A percentile compares a stretch with the other conserved stretches of the same genome.
Evolutionary conservation across 53 echinoderm and acorn worm species (phyloP).

Genomic region (Astropecten irregularis): DNA sequence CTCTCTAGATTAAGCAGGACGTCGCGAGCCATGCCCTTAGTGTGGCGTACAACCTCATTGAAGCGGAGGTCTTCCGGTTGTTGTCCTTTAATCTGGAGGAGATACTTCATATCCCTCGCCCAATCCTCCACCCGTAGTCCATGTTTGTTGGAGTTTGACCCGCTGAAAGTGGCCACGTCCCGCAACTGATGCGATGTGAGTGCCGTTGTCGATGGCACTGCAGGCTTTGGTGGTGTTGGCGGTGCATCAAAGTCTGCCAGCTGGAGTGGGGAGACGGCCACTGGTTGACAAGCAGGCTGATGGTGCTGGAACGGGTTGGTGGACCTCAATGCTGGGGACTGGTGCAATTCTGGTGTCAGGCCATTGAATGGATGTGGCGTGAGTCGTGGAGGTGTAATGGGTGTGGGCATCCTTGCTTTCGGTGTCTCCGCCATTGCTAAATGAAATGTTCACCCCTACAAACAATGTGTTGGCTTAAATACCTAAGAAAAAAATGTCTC

Average conservation of each 20-base stretch:
- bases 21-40: constrained; percentile 1
- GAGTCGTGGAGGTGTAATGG: too few species aligned
- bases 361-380: too few species aligned
- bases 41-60: background rate
- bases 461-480: constrained; percentile 16
- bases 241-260: background rate
- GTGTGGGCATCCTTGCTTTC: too few species aligned
- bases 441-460: background rate
- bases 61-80: background rate
- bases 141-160: background rate
- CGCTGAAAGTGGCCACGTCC: constrained; percentile 26
- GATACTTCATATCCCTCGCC: constrained; percentile 26
- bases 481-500: too few species aligned
- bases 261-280: background rate
- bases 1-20: constrained; percentile 34
- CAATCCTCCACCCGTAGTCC: constrained; percentile 7
- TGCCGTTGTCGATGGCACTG: background rate
- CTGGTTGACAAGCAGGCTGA: too few species aligned
- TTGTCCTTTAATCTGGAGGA: background rate
- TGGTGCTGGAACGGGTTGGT: too few species aligned
- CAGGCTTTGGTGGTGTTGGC: too few species aligned
- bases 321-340: too few species aligned
- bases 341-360: too few species aligned
- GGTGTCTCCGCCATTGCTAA: constrained; percentile 3
- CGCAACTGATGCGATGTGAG: constrained; percentile 13